Conservation (phyloP, 2,797 vertebrate genomes). For the Esox masquinongy region DNA sequence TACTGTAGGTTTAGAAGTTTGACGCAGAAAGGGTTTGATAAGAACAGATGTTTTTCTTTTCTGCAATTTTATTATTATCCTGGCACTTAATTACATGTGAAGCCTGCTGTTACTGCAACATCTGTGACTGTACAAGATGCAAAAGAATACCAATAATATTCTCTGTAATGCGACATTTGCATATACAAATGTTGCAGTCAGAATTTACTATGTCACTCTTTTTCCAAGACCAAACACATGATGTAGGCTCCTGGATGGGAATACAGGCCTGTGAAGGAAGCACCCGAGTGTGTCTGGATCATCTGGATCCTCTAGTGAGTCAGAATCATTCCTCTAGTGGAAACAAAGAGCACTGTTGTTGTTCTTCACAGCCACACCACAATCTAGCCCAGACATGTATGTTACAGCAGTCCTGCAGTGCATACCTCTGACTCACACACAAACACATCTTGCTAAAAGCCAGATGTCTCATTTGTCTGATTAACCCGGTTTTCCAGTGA, state of each 20-base stretch:
- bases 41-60: conserved; percentile 22
- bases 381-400: conserved; percentile 37
- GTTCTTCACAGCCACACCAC: conserved; percentile 43
- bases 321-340: conserved; percentile 31
- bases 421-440: conserved; percentile 42
- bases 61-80: conserved; percentile 13
- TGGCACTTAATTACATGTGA: conserved; percentile 13
- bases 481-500: conserved; percentile 56
- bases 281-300: conserved; percentile 26
- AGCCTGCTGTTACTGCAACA: conserved; percentile 2
- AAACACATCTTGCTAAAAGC: conserved; percentile 60
- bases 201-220: not conserved
- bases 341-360: conserved; percentile 34
- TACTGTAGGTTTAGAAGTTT: conserved; percentile 7
- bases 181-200: not conserved
- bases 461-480: conserved; percentile 65
- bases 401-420: conserved; percentile 39
- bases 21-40: conserved; percentile 19
- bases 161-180: no score
- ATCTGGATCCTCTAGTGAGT: conserved; percentile 24
- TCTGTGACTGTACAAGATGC: not conserved
- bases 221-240: not conserved
- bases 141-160: not conserved
- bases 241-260: not conserved
- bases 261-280: conserved; percentile 7